Evolutionary conservation across 2,113 vertebrate species (phyloP).

Genomic region (Raja brachyura): DNA sequence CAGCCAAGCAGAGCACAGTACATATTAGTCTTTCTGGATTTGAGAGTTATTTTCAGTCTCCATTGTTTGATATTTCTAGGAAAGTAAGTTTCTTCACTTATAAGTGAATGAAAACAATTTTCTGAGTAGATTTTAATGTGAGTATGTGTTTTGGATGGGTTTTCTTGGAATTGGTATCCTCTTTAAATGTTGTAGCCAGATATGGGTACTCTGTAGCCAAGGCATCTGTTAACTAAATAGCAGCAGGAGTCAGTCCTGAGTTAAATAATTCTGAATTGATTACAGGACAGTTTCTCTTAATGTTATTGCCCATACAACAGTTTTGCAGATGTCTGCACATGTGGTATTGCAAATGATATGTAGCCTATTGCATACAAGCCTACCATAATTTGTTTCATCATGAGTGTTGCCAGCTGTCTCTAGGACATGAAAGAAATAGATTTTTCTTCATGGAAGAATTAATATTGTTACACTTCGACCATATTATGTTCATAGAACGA

Average conservation of each 20-base stretch:
- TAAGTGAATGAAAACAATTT: background rate
- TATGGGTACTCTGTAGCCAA: constrained; percentile 32
- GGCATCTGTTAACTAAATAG: constrained; percentile 38
- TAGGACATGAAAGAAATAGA: constrained; percentile 38
- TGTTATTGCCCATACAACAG: constrained; percentile 39
- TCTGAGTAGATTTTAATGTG: background rate
- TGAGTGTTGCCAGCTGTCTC: constrained; percentile 39
- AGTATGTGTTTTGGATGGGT: background rate
- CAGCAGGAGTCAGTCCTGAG: constrained; percentile 36
- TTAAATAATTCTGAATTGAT: constrained; percentile 39
- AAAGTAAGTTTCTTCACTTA: constrained; percentile 18
- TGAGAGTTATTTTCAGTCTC: background rate
- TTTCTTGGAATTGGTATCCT: constrained; percentile 17
- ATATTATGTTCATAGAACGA: background rate
- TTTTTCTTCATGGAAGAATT: constrained; percentile 15
- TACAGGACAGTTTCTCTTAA: constrained; percentile 37
- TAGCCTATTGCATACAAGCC: constrained; percentile 36
- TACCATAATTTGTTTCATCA: constrained; percentile 38
- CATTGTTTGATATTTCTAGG: background rate
- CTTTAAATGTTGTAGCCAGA: constrained; percentile 32
- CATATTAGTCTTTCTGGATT: background rate
- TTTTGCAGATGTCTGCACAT: constrained; percentile 37
- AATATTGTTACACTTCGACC: constrained; percentile 34
- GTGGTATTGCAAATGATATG: constrained; percentile 38
- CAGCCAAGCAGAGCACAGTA: background rate